Evolutionary conservation across 1,140 invertebrate genomes (phyloP).

Genomic region (Andrena cerasifolii): DNA sequence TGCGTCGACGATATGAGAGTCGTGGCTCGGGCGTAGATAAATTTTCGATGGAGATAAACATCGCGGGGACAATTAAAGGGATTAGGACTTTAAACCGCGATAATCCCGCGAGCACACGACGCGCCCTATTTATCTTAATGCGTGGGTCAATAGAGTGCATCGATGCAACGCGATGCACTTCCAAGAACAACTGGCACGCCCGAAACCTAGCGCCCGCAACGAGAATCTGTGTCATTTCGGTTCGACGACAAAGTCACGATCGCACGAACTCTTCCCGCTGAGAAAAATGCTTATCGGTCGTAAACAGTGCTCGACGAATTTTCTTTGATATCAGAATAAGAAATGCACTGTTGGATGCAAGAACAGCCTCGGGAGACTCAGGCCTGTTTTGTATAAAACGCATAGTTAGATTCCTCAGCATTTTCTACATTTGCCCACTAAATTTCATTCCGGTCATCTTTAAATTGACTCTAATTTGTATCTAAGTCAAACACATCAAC

Average conservation of each 20-base stretch:
- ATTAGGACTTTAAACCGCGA: background rate
- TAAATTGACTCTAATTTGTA: too few species aligned
- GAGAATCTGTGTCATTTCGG: background rate
- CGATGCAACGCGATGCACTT: background rate
- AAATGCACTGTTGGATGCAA: too few species aligned
- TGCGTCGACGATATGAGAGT: background rate
- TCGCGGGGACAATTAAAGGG: background rate
- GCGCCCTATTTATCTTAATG: background rate
- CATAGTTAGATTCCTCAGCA: too few species aligned
- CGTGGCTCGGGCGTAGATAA: background rate
- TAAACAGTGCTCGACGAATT: too few species aligned
- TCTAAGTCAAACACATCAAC: too few species aligned
- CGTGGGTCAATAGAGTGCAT: constrained; percentile 8
- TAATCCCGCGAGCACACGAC: background rate
- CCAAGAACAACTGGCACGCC: background rate
- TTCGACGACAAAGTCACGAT: constrained; percentile 10
- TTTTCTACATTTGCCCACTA: too few species aligned
- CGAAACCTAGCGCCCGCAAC: background rate
- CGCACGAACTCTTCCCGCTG: too few species aligned
- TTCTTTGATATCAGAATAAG: too few species aligned
- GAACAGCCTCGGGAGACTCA: too few species aligned
- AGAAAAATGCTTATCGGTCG: too few species aligned
- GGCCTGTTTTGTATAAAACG: too few species aligned
- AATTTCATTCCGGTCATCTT: too few species aligned
- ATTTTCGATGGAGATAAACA: background rate